Evolutionary conservation across 2,797 vertebrate species (phyloP), one percentile per base, ranked within the genome.

Genomic region (Poliocrania exsul): DNA sequence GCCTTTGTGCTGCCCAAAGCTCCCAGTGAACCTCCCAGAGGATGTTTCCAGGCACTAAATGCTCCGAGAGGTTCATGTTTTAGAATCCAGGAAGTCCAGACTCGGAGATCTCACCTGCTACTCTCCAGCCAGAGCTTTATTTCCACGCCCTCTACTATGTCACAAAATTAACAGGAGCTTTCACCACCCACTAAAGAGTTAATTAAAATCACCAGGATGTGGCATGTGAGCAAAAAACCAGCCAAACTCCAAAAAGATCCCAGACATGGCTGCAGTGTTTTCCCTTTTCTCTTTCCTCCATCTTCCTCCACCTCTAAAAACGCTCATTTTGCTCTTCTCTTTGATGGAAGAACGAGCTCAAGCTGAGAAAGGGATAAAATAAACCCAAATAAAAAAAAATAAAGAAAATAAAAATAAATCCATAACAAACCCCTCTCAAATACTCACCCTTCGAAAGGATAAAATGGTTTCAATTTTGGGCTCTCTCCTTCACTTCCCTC

Each of bases 391-490:
- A 54, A 87, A 93, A 95, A 92, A 86, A 96, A 78, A 79, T 17
- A 96, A 97, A 95, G 77, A 80, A 97, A 96, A 91, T 49, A 97
- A 87, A 81, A 65, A 96, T 95, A 97, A 97, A 97, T 95, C 93
- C 90, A 66, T 80, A 94, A 94, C 85, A 71, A 96, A 50, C 86
- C 87, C 58, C 87, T 83, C 97, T 89, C 96, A 96, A 96, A 97
- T 71, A 51, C 40, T 93, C 87, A 61, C 89, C 91, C 92, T 97
- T 97, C 84, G 77, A 97, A 96, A 96, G 94, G 90, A 97, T 96
- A 93, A 96, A 97, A 95, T 28, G 2, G 92, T 97, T 98, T 97
- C 97, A 97, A 93, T 98, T 97, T 97, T 77, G 93, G 93, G 90
- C 84, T 89, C 90, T 95, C 97, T 97, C 95, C 1, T 81, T 96